phyloP scores from a whole-genome alignment of 2,113 vertebrate genomes.

The Nycticryphes semicollaris region DNA sequence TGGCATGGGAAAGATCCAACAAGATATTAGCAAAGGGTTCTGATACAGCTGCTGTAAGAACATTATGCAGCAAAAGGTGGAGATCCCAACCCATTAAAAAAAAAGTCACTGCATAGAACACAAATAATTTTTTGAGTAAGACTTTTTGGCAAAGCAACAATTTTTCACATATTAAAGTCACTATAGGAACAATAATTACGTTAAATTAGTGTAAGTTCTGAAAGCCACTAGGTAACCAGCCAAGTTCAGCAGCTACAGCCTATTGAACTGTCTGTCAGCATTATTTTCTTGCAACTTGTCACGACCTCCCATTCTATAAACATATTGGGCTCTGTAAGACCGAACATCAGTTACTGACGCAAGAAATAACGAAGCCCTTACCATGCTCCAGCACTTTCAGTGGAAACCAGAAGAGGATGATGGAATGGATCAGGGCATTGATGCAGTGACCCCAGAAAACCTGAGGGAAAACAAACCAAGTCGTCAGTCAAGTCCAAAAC shows the following conservation, averaged over 20 bases:
- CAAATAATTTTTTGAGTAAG: not conserved
- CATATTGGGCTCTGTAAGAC: not conserved
- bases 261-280: not conserved
- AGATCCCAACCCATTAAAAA: not conserved
- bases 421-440: conserved; percentile 98
- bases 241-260: conserved; percentile 31
- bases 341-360: conserved; percentile 21
- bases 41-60: not conserved
- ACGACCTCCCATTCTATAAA: not conserved
- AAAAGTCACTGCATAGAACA: not conserved
- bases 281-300: conserved; percentile 30
- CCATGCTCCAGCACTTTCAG: conserved; percentile 96
- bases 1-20: not conserved
- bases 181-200: not conserved
- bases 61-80: not conserved
- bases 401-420: conserved; percentile 99
- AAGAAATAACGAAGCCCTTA: conserved; percentile 73
- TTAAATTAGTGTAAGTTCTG: conserved; percentile 5
- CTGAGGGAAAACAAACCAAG: conserved; percentile 80
- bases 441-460: conserved; percentile 99
- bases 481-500: conserved; percentile 68
- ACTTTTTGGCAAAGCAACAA: not conserved
- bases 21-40: not conserved
- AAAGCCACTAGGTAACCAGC: conserved; percentile 2
- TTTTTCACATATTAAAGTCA: not conserved